Conservation (phyloP, 2,888 invertebrate species). For the Amblyjoppa proteus region DNA sequence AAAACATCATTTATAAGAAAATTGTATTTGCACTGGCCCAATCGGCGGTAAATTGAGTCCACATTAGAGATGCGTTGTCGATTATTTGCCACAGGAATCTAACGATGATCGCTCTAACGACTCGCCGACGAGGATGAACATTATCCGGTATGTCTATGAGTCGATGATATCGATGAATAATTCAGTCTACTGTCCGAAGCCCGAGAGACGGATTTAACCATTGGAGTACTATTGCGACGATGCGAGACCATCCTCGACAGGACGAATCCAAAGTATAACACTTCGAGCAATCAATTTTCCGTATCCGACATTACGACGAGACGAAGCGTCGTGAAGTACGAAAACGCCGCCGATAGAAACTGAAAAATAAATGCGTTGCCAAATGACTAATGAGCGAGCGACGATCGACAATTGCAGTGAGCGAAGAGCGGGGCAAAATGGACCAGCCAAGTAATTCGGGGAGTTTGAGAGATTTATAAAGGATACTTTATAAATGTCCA, state of each 20-base stretch:
- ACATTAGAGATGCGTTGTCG: not conserved
- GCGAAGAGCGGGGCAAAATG: too few species aligned
- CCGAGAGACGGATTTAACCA: not conserved
- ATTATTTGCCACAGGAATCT: not conserved
- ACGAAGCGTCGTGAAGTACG: too few species aligned
- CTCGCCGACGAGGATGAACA: too few species aligned
- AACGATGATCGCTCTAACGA: not conserved
- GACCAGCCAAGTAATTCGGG: too few species aligned
- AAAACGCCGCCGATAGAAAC: too few species aligned
- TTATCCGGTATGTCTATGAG: not conserved
- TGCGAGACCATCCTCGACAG: too few species aligned
- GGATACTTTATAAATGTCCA: too few species aligned
- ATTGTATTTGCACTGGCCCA: not conserved
- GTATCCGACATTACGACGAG: slow-evolving; percentile 1
- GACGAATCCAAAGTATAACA: not conserved
- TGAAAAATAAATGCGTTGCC: not conserved
- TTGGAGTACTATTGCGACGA: not conserved
- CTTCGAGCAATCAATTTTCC: slow-evolving; percentile 7
- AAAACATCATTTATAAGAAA: not conserved
- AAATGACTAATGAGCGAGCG: too few species aligned
- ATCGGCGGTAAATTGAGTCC: not conserved
- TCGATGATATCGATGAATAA: not conserved
- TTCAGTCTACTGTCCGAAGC: not conserved
- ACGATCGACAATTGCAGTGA: too few species aligned
- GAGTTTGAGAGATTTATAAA: too few species aligned